These are phyloP conservation scores for Drosophila subsilvestris DNA, from an alignment of 2,888 invertebrate species.

Conservation along the genomic window DNA sequence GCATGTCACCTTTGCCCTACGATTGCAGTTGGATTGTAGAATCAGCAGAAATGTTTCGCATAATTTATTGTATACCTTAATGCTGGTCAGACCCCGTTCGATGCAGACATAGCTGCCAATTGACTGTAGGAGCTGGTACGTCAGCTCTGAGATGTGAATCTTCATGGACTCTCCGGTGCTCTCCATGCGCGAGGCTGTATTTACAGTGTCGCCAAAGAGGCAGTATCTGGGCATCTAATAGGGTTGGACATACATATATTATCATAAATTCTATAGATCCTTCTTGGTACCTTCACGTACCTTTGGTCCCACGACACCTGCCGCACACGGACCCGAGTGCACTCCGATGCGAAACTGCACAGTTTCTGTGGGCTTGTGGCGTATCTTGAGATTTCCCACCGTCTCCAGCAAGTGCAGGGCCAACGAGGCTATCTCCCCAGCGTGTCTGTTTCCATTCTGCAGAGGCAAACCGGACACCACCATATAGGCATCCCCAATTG, in stretches of 20 bases:
- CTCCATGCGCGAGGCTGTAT: conserved; percentile 93
- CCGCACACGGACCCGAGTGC: conserved; percentile 90
- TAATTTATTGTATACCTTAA: conserved; percentile 86
- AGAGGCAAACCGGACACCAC: conserved; percentile 92
- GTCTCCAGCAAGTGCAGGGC: conserved; percentile 90
- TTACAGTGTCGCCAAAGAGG: conserved; percentile 93
- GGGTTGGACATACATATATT: background rate
- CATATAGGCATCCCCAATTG: conserved; percentile 93
- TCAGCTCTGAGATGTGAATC: conserved; percentile 91
- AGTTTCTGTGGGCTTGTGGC: conserved; percentile 87
- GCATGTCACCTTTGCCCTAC: conserved; percentile 96
- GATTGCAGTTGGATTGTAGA: too few species aligned
- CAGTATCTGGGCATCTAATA: conserved; percentile 92
- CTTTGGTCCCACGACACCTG: conserved; percentile 91
- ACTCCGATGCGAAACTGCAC: conserved; percentile 90
- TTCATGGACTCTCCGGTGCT: conserved; percentile 89
- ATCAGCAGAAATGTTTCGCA: rapidly evolving
- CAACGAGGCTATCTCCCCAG: conserved; percentile 91
- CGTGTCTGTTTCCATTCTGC: conserved; percentile 89
- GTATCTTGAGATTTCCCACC: conserved; percentile 88
- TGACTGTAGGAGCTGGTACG: conserved; percentile 87
- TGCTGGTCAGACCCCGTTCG: conserved; percentile 89
- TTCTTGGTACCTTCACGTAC: conserved; percentile 50
- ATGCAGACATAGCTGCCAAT: conserved; percentile 90
- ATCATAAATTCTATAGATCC: too few species aligned